These are phyloP conservation scores for Pterois miles DNA, from an alignment of 2,797 vertebrate species.

Conservation along the genomic window DNA sequence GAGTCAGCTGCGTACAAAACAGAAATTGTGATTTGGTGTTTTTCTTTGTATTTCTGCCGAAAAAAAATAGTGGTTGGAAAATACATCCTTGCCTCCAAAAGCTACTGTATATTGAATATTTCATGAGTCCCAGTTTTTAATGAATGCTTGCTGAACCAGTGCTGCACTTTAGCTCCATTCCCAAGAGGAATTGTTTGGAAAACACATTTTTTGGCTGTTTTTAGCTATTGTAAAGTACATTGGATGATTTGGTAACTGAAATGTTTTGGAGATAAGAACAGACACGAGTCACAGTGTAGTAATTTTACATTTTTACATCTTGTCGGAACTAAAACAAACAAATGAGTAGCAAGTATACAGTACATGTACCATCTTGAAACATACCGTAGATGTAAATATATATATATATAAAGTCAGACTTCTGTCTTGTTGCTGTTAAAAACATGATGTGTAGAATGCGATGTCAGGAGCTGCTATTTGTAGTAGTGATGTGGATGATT, in stretches of 20 bases:
- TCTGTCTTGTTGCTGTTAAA: not conserved
- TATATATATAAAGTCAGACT: not conserved
- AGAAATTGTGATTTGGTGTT: not conserved
- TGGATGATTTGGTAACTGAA: conserved; percentile 13
- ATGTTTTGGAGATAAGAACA: not conserved
- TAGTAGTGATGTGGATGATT: not conserved
- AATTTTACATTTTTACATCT: not conserved
- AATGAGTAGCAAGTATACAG: not conserved
- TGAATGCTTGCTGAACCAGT: conserved; percentile 53
- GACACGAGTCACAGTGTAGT: not conserved
- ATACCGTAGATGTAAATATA: not conserved
- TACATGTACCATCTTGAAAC: not conserved
- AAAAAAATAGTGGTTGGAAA: conserved; percentile 28
- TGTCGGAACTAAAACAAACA: not conserved
- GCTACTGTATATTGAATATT: conserved; percentile 63
- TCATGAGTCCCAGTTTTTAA: conserved; percentile 70
- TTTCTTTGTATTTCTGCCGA: not conserved
- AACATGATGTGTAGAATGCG: not conserved
- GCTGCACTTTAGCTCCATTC: conserved; percentile 49
- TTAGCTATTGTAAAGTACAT: not conserved
- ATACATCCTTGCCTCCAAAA: conserved; percentile 35
- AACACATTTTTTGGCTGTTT: conserved; percentile 19
- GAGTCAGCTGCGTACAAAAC: not conserved
- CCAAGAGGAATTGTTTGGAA: conserved; percentile 31
- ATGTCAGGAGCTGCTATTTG: not conserved